Evolutionary conservation across 2,888 invertebrate species (phyloP).

Genomic region (Blera fallax): DNA sequence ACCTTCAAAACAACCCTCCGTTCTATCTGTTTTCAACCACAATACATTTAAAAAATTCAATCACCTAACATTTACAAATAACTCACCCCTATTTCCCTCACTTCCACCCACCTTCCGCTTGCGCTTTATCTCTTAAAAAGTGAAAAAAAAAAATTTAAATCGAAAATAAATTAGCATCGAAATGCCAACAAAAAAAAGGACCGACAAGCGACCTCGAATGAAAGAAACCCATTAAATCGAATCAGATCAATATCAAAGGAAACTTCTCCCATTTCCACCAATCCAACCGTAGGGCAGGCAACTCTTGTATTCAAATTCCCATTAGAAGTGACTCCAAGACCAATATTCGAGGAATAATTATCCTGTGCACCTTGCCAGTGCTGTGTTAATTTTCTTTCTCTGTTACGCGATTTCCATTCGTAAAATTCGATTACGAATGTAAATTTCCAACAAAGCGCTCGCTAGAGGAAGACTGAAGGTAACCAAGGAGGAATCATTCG

Average conservation of each 20-base stretch:
- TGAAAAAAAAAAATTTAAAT: background rate
- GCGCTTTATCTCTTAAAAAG: constrained; percentile 25
- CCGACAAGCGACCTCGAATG: constrained; percentile 18
- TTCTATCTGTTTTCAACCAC: background rate
- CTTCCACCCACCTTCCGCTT: constrained; percentile 7
- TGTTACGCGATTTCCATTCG: constrained; percentile 53
- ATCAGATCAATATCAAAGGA: constrained; percentile 70
- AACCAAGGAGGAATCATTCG: constrained; percentile 5
- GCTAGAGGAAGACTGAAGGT: background rate
- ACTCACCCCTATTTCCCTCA: constrained; percentile 12
- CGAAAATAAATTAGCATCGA: constrained; percentile 62
- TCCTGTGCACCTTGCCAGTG: constrained; percentile 59
- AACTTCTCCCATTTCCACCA: constrained; percentile 36
- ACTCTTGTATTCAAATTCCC: constrained; percentile 46
- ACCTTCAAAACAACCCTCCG: background rate
- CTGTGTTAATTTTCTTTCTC: constrained; percentile 56
- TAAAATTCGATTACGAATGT: constrained; percentile 65
- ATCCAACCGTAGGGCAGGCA: background rate
- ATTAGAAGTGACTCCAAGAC: constrained; percentile 43
- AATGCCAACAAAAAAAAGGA: constrained; percentile 24
- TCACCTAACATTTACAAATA: constrained; percentile 5
- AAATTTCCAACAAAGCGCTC: constrained; percentile 44
- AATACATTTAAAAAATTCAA: background rate
- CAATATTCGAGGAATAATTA: constrained; percentile 60
- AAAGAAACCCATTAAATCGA: constrained; percentile 68